Base-by-base conservation (phyloP, 2,888 invertebrate genomes). In the Leptinotarsa juncta region DNA sequence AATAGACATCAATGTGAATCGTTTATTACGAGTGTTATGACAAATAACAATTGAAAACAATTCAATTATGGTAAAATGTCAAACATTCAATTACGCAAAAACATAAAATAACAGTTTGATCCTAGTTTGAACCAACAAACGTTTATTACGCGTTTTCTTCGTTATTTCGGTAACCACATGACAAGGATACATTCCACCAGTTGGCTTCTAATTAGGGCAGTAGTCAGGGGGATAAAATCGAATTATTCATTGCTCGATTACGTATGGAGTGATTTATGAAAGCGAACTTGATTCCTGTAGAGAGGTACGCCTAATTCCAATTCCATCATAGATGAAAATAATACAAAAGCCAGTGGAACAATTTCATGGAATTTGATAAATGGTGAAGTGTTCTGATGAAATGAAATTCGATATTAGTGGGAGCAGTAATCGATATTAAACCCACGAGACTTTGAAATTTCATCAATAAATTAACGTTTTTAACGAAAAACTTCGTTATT, bases 131-230 rank as follows among this genome's bases (percentile, higher is more conserved):
- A 4, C 57, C 57, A 57, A 12, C 20, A 15, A 57, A 57, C 57
- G 20, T 57, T 57, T 23, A 15, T 57, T 57, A 23, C 20, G 26
- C 26, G 57, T 16, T 23, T 23, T 15, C 57, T 26, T 26, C 23
- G 15, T 23, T 23, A 14, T 57, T 20, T 23, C 4, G 23, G 20
- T 4, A 14, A 57, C 53, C 20, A 3, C 57, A 14, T 23, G 57
- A 57, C 57, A 57, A 15, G 26, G 18, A 57, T 57, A 57, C 20
- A 57, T 57, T 57, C 57, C 57, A 57, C 20, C 57, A 23, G 15
- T 23, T 23, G 57, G 23, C 14, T 23, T 23, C 57, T 57, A 57
- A 57, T 57, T 57, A 57, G 57, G 23, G 14, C 57, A 14, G 57
- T 2, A 14, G 26, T 57, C 57, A 26, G 57, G 20, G 57, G 57